Evolutionary conservation across 1,140 invertebrate genomes (phyloP).

Genomic region (Mamestra configurata): DNA sequence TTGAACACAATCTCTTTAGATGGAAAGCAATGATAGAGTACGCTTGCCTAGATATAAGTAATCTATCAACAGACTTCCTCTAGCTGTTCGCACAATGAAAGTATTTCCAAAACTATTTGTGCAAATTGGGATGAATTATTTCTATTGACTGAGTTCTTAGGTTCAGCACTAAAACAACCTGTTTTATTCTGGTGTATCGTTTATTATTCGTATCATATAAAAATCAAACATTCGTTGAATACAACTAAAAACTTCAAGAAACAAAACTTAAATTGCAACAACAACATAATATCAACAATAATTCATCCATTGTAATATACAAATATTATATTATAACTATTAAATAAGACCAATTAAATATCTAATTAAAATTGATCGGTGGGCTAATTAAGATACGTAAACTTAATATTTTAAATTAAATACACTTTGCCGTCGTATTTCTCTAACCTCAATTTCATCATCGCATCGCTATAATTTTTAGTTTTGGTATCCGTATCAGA

Average conservation of each 20-base stretch:
- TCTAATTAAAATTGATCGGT: constrained; percentile 15
- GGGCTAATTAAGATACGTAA: constrained; percentile 11
- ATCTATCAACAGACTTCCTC: no score
- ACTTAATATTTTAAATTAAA: background rate
- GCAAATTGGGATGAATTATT: no score
- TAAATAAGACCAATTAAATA: background rate
- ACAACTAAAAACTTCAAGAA: constrained; percentile 48
- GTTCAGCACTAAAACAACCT: background rate
- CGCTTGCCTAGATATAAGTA: no score
- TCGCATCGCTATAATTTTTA: no score
- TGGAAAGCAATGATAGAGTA: no score
- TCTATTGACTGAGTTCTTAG: no score
- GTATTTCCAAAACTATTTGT: no score
- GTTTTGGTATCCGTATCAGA: no score
- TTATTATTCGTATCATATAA: constrained; percentile 50
- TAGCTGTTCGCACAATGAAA: no score
- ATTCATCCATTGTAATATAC: constrained; percentile 38
- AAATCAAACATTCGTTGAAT: constrained; percentile 47
- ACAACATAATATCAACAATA: constrained; percentile 53
- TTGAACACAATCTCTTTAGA: no score
- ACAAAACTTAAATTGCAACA: constrained; percentile 49
- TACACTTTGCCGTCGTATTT: no score
- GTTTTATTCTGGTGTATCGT: constrained; percentile 30
- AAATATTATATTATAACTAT: constrained; percentile 40
- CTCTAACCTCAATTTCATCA: no score